Base-by-base conservation (phyloP, 1,140 invertebrate genomes). In the Macrosteles quadrilineatus region DNA sequence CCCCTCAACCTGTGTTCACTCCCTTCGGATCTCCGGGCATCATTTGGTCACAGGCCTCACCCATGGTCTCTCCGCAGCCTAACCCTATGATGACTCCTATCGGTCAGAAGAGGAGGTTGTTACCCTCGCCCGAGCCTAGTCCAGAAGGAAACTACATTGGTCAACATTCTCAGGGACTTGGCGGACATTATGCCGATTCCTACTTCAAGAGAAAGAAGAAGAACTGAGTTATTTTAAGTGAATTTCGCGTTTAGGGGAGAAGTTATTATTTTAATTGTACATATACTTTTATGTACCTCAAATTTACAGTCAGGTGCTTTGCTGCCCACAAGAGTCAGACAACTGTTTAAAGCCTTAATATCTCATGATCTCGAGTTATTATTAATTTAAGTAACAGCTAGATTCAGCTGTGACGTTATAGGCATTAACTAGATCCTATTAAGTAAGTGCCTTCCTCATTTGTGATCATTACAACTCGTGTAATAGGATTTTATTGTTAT, bases 141-240 rank as follows among this genome's bases (percentile, higher is more conserved):
- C 84, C 84, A 3, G 84, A 86, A 73, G 80, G 80, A 1, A 77
- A 78, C 25, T 85, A 85, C 69, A 80, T 85, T 63, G 84, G 84
- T n/a, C 85, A 86, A 70, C 84, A 85, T 76, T 85, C 85, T 17
- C 85, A 85, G 74, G 85, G 85, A 1, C 75, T 86, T 3, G 83
- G 85, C 2, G 85, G 83, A 23, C 85, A 87, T 73, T 87, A 87
- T 76, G 82, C 84, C 9, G 84, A 86, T 70, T 83, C 83, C 0
- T 86, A 85, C 71, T 80, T 81, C 67, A 82, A 80, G 73, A 78
- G 80, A 71, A 82, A 83, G 71, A 81, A 80, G 76, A 80, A 80
- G 59, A 29, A 63, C 31, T 63, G 29, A 63, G 11, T 17, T 32
- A 31, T 63, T 63, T 31, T 36, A 6, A 36, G 9, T n/a, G n/a